Percentiles rank a stretch among this genome's conserved stretches.
phyloP scores from a whole-genome alignment of 2,797 vertebrate species.

The Tinamus major region DNA sequence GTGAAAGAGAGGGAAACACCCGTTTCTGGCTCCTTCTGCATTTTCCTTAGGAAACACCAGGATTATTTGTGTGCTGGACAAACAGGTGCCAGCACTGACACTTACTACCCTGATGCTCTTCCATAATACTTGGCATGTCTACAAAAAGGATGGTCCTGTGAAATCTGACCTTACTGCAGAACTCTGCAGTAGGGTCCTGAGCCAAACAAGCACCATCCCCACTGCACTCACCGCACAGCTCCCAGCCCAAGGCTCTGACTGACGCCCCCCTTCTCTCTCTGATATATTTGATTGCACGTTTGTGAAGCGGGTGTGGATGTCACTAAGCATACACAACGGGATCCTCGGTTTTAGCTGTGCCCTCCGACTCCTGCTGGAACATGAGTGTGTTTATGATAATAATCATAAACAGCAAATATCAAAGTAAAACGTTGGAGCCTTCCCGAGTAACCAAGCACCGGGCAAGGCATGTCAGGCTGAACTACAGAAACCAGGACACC shows the following conservation, averaged over 20 bases:
- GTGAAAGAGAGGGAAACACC: not conserved
- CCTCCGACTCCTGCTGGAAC: not conserved
- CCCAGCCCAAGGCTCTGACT: not conserved
- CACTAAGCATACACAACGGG: not conserved
- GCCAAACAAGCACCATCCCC: not conserved
- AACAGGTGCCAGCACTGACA: not conserved
- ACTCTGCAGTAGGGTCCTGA: not conserved
- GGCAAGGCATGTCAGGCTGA: not conserved
- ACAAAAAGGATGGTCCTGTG: not conserved
- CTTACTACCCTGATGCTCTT: not conserved
- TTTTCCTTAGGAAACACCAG: not conserved
- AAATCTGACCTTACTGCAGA: not conserved
- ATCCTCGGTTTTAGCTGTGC: constrained; percentile 4
- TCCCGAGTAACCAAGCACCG: not conserved
- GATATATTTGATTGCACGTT: not conserved
- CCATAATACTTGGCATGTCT: not conserved
- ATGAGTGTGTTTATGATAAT: not conserved
- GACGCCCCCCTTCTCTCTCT: not conserved
- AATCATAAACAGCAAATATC: not conserved
- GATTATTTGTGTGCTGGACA: not conserved
- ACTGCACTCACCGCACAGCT: not conserved
- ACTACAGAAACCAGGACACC: not conserved
- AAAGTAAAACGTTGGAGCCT: not conserved
- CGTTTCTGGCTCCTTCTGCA: not conserved
- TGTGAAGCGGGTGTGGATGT: not conserved